Base-by-base conservation (phyloP, 1,140 invertebrate species). In the Hestina assimilis region DNA sequence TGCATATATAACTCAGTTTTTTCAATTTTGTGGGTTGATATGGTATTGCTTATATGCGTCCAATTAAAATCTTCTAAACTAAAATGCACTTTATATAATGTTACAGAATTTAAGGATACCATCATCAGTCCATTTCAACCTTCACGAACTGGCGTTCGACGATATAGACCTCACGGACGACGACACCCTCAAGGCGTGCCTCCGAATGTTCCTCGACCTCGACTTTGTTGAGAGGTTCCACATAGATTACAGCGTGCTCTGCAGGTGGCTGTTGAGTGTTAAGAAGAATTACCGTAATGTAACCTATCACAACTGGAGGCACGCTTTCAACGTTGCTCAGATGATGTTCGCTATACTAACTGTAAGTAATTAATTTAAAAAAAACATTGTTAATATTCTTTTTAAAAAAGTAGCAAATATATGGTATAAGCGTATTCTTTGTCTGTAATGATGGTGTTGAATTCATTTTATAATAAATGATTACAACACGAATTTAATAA, bases 251-350 rank as follows among this genome's bases (percentile, higher is more conserved):
- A 92, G 94, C 61, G 95, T 96, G 9, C 89, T 97, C 0, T 96
- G 95, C 79, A 91, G 95, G 57, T 98, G 97, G 97, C 89, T 98
- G 19, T 90, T 97, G 38, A 97, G 95, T 70, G 97, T 99, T 4
- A 98, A 98, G 90, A 99, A 98, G 83, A 99, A 99, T 86, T 99
- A 99, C 88, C 91, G 97, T 42, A 96, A 97, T 76, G 97, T 99
- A 9, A 97, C 95, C 6, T 99, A 99, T 79, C 97, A 99, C 83
- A 99, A 98, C 85, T 99, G 97, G 97, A 92, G 97, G 75, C 96
- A 98, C 83, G 97, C 96, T 24, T 98, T 98, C 87, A 98, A 98
- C 81, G 96, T 98, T 26, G 95, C 96, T 2, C 96, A 98, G 84
- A 97, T 97, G 93, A 98, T 98, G 97, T 98, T 97, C 87, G 93